A percentile compares a stretch with the other conserved stretches of the same genome.
These are phyloP conservation scores for Numenius arquata DNA, from an alignment of 2,113 vertebrate species.

Conservation along the genomic window DNA sequence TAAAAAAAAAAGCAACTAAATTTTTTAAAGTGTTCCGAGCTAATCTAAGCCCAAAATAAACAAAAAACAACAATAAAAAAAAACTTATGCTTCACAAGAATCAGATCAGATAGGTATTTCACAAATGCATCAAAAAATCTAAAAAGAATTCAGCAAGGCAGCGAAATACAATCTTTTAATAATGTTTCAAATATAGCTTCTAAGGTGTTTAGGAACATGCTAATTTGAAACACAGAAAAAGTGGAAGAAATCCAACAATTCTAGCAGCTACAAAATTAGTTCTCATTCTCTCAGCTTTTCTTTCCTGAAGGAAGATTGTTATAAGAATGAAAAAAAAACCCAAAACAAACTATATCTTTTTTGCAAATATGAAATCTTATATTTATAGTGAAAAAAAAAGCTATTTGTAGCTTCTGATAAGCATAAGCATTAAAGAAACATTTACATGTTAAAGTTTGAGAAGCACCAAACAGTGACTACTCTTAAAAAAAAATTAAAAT, in stretches of 20 bases:
- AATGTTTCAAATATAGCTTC: neutral
- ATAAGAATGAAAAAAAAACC: neutral
- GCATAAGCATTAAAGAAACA: neutral
- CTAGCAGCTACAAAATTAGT: neutral
- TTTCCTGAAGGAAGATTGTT: neutral
- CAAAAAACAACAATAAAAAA: neutral
- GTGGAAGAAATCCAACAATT: neutral
- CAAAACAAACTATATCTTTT: neutral
- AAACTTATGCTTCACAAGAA: neutral
- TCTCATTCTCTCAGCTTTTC: neutral
- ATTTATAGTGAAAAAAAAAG: neutral
- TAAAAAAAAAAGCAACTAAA: neutral
- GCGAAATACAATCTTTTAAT: neutral
- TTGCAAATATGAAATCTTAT: neutral
- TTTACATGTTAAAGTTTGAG: neutral
- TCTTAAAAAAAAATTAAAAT: neutral
- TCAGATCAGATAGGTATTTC: neutral
- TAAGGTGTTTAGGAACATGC: neutral
- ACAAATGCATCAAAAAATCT: neutral
- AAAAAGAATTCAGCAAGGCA: neutral
- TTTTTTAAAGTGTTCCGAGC: neutral
- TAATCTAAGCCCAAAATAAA: neutral
- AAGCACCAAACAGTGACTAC: neutral
- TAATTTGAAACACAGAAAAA: constrained; percentile 4
- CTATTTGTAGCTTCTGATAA: neutral